phyloP scores from a whole-genome alignment of 2,797 vertebrate species.

The Myotis vivesi region DNA sequence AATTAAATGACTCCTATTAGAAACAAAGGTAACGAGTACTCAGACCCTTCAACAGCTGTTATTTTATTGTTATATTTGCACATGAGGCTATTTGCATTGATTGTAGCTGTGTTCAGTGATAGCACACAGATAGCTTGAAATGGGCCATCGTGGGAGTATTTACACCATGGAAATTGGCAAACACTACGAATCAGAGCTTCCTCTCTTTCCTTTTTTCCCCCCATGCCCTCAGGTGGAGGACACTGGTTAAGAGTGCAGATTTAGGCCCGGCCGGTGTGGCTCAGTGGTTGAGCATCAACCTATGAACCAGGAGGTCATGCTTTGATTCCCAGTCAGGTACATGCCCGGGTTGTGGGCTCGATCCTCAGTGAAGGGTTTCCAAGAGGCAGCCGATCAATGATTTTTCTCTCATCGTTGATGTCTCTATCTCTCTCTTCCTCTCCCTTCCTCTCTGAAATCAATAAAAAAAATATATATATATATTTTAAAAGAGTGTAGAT shows the following conservation, averaged over 20 bases:
- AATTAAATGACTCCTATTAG: not conserved
- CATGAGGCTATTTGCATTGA: fast-evolving
- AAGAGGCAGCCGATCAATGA: too few species aligned
- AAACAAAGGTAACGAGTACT: not conserved
- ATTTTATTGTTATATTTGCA: not conserved
- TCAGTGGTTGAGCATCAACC: too few species aligned
- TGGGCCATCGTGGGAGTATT: fast-evolving
- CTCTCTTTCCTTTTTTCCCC: not conserved
- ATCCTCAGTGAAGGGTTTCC: too few species aligned
- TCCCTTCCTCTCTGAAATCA: too few species aligned
- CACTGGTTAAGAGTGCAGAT: not conserved
- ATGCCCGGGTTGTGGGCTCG: too few species aligned
- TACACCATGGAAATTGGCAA: not conserved
- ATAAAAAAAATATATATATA: too few species aligned
- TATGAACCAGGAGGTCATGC: too few species aligned
- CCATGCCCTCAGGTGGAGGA: not conserved
- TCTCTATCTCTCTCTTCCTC: not conserved
- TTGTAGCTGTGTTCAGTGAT: fast-evolving
- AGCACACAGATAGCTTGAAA: not conserved
- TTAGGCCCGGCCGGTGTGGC: not conserved
- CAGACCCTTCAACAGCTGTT: fast-evolving
- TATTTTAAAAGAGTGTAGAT: not conserved
- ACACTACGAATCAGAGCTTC: not conserved
- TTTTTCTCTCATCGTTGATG: not conserved
- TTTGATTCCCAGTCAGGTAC: too few species aligned